Evolutionary conservation across 2,797 vertebrate genomes (phyloP).

Genomic region (Emys orbicularis): DNA sequence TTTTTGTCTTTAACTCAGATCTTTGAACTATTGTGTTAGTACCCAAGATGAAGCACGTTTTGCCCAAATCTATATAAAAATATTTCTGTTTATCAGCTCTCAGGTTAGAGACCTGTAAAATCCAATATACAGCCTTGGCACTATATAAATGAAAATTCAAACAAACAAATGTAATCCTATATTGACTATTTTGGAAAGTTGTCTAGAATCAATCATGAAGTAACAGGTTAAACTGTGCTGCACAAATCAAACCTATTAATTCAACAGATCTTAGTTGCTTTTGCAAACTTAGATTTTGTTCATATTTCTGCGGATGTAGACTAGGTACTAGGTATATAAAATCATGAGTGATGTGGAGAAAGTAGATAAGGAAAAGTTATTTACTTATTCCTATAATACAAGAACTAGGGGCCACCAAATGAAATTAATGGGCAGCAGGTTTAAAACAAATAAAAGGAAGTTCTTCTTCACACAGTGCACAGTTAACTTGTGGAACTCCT

Average conservation of each 20-base stretch:
- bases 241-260: not conserved
- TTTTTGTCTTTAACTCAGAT: slow-evolving; percentile 21
- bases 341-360: too few species aligned
- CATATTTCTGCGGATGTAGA: not conserved
- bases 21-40: not conserved
- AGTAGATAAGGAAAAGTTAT: too few species aligned
- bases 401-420: too few species aligned
- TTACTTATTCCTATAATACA: too few species aligned
- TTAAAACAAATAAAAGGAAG: too few species aligned
- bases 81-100: not conserved
- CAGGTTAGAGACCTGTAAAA: not conserved
- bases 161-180: not conserved
- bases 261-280: not conserved
- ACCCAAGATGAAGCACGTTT: not conserved
- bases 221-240: not conserved
- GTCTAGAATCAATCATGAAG: not conserved
- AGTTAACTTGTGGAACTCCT: too few species aligned
- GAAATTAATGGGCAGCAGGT: too few species aligned
- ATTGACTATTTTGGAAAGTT: not conserved
- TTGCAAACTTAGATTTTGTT: not conserved
- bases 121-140: not conserved
- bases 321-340: not conserved
- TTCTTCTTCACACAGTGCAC: too few species aligned
- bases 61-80: not conserved
- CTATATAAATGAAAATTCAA: not conserved